Conservation (phyloP, 2,888 invertebrate genomes). For the Chrysomela aeneicollis region DNA sequence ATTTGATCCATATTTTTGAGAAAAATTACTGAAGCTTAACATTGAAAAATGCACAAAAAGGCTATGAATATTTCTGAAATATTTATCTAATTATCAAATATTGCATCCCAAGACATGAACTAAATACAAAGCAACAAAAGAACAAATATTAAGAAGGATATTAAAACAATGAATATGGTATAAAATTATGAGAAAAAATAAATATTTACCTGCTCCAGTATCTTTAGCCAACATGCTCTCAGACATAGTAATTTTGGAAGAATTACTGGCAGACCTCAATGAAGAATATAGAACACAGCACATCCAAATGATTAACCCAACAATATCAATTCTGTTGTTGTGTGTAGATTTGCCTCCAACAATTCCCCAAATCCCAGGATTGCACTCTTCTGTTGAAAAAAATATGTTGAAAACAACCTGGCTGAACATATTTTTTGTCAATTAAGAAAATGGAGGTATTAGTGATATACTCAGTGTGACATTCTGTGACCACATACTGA, state of each 20-base stretch:
- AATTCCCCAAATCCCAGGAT: constrained; percentile 73
- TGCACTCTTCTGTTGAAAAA: constrained; percentile 73
- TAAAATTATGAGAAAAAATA: constrained; percentile 1
- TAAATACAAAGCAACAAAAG: too few relatives aligned
- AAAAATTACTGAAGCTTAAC: too few relatives aligned
- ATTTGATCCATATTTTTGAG: too few relatives aligned
- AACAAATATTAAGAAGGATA: too few relatives aligned
- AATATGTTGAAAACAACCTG: constrained; percentile 2
- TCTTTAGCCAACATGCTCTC: constrained; percentile 81
- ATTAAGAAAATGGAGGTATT: too few relatives aligned
- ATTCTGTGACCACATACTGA: too few relatives aligned
- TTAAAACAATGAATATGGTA: neutral
- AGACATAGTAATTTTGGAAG: constrained; percentile 89
- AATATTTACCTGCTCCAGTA: constrained; percentile 69
- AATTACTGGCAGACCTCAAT: constrained; percentile 91
- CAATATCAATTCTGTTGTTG: constrained; percentile 74
- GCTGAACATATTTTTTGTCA: too few relatives aligned
- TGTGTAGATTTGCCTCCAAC: constrained; percentile 53
- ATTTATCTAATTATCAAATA: too few relatives aligned
- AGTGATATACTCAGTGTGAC: too few relatives aligned
- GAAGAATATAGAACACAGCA: constrained; percentile 96
- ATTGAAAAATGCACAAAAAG: too few relatives aligned
- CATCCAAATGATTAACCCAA: constrained; percentile 93
- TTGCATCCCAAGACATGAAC: too few relatives aligned
- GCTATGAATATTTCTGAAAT: too few relatives aligned